These are phyloP conservation scores for Erebia aethiops DNA, from an alignment of 2,888 invertebrate species.

Conservation along the genomic window DNA sequence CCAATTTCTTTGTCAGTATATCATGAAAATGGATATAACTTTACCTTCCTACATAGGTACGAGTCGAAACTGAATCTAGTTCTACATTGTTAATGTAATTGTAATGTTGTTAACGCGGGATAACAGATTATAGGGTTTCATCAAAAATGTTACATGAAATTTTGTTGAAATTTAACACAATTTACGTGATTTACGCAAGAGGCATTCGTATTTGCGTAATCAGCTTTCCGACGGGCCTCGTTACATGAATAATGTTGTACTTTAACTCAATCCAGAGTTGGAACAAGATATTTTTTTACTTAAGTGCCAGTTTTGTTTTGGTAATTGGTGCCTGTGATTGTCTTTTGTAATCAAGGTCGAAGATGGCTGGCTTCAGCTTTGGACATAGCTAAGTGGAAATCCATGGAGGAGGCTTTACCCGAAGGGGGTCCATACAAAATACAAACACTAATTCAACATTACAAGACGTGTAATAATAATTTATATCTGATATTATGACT, in stretches of 20 bases:
- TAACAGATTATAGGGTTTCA: not conserved
- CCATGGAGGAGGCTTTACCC: no score
- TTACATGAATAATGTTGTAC: constrained; percentile 7
- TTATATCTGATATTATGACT: no score
- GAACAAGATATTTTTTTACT: not conserved
- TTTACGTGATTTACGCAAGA: constrained; percentile 21
- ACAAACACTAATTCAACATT: no score
- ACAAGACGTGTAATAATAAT: no score
- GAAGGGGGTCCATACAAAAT: no score
- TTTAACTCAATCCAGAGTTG: not conserved
- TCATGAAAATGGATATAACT: no score
- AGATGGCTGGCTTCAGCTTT: no score
- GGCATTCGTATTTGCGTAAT: constrained; percentile 12
- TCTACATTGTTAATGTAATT: not conserved
- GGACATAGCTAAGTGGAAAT: no score
- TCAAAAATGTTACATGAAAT: constrained; percentile 12
- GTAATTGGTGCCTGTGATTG: not conserved
- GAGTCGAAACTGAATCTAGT: not conserved
- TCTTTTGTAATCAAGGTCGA: no score
- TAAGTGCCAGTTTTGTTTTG: not conserved
- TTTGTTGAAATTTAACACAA: constrained; percentile 13
- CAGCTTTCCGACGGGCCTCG: not conserved
- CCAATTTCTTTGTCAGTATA: no score
- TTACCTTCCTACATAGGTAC: no score
- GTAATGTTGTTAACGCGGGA: not conserved